A percentile compares a stretch with the other conserved stretches of the same genome.
These are phyloP conservation scores for Chrysotoxum bicinctum DNA, from an alignment of 2,888 invertebrate species.

Conservation along the genomic window DNA sequence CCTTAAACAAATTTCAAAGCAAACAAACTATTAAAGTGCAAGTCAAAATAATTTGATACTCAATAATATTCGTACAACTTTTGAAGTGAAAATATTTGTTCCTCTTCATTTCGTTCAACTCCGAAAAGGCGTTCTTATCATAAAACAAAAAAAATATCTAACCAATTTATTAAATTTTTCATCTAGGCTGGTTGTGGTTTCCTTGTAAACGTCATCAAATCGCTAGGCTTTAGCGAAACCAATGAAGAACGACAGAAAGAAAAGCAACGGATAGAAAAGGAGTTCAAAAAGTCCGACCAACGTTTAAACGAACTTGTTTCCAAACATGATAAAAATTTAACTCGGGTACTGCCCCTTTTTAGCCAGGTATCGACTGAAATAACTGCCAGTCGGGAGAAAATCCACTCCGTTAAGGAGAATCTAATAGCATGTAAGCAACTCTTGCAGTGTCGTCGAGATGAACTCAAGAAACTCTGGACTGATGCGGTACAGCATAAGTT, in stretches of 20 bases:
- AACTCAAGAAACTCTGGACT: conserved; percentile 95
- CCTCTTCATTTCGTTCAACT: not conserved
- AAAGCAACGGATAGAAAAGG: conserved; percentile 95
- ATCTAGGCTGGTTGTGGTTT: conserved; percentile 84
- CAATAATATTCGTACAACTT: not conserved
- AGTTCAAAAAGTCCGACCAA: conserved; percentile 95
- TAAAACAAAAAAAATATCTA: conserved; percentile 5
- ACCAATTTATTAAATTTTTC: conserved; percentile 8
- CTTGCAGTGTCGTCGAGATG: conserved; percentile 94
- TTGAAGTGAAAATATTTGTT: conserved; percentile 39
- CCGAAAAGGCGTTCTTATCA: conserved; percentile 45
- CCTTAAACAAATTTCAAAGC: not conserved
- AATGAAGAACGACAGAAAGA: conserved; percentile 96
- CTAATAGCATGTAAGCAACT: conserved; percentile 91
- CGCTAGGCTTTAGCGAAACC: conserved; percentile 95
- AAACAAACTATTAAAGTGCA: not conserved
- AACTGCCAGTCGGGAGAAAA: conserved; percentile 89
- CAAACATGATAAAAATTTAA: conserved; percentile 93
- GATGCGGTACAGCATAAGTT: conserved; percentile 98
- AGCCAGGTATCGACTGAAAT: conserved; percentile 89
- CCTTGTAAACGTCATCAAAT: conserved; percentile 96
- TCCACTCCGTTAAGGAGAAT: conserved; percentile 90
- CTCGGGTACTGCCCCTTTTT: conserved; percentile 87
- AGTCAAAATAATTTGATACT: not conserved
- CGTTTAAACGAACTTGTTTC: conserved; percentile 94